A percentile compares a stretch with the other conserved stretches of the same genome.
phyloP scores from a whole-genome alignment of 2,888 invertebrate genomes.

The Oscheius sp. region DNA sequence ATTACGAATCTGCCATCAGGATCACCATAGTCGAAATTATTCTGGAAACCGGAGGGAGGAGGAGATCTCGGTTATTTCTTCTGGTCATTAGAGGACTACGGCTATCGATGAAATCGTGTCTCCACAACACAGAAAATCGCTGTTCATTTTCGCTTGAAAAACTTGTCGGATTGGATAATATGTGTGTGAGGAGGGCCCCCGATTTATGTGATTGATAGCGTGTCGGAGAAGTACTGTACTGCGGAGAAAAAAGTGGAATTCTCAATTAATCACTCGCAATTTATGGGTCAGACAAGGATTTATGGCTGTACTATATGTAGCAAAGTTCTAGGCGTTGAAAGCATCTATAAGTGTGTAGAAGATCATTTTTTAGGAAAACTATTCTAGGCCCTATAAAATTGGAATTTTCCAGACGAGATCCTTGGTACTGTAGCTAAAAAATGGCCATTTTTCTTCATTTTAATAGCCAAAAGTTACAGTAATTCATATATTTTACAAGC shows the following conservation, averaged over 20 bases:
- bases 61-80: background rate
- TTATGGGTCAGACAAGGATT: background rate
- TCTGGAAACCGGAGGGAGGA: too few relatives aligned
- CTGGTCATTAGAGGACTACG: background rate
- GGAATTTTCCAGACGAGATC: background rate
- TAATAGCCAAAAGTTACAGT: background rate
- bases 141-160: background rate
- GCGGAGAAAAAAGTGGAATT: background rate
- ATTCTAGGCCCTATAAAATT: too few relatives aligned
- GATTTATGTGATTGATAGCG: conserved; percentile 4
- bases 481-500: background rate
- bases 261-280: background rate
- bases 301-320: too few relatives aligned
- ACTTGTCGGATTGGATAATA: conserved; percentile 1
- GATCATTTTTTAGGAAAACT: too few relatives aligned
- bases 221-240: background rate
- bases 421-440: background rate
- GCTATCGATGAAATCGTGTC: background rate
- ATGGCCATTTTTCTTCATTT: background rate
- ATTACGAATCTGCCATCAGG: background rate
- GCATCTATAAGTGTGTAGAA: too few relatives aligned
- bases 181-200: too few relatives aligned
- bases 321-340: too few relatives aligned
- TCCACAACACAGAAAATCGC: background rate
- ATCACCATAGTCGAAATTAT: background rate